Base-by-base conservation (phyloP, 2,113 vertebrate species). In the Mionectes macconnelli region DNA sequence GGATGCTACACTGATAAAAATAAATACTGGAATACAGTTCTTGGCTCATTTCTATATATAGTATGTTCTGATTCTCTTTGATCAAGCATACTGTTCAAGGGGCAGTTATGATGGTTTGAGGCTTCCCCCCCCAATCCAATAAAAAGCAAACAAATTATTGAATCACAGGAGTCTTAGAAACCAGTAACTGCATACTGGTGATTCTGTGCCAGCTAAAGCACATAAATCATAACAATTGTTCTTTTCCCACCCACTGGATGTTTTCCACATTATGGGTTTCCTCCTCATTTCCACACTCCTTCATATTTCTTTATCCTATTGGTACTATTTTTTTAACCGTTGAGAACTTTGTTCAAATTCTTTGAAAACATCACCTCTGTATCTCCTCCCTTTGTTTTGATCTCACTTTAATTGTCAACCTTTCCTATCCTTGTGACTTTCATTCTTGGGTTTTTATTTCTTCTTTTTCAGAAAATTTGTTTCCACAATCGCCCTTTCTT, bases 401-500 rank as follows among this genome's bases (percentile, higher is more conserved):
- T 67, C 45, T 62, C 37, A n/a, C 14, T 87, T 85, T 39, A 55
- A 44, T 33, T 79, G 52, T 49, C 60, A 70, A 9, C 8, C 64
- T 8, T 64, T 91, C 59, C 50, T 53, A 22, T 3, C 9, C 16
- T 59, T 47, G 31, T 62, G 11, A 45, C 49, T 69, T 69, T 17
- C 23, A 18, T 2, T n/a, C n/a, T 15, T n/a, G 44, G 9, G 24
- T 3, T 33, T 18, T 87, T 68, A 37, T 25, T 4, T 66, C 21
- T 18, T 49, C 24, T 72, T 57, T 63, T 87, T 44, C 44, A 40
- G n/a, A 33, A 64, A 73, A 75, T 20, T 33, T 64, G 13, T 44
- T 87, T 53, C 64, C 1, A 1, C 50, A 63, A 11, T 70, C 2
- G 0, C 13, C 1, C 6, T 73, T 55, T n/a, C 31, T 59, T 22